Evolutionary conservation across 2,113 vertebrate species (phyloP), one percentile per base, ranked within the genome.

Genomic region (Haplochromis burtoni): DNA sequence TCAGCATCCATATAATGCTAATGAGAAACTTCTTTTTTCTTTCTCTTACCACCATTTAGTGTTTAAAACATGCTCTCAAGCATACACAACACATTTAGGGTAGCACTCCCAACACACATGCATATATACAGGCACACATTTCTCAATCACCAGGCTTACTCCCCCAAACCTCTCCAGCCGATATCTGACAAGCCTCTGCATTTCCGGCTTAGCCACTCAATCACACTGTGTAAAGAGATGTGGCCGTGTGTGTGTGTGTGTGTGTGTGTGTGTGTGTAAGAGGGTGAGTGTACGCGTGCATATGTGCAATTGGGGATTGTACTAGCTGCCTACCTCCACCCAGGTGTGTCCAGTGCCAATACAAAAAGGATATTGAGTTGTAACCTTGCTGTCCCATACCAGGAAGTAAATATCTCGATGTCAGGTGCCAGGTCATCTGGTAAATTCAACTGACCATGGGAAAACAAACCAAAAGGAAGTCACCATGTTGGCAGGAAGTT

Each of bases 1-100:
- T 93, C 92, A 91, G 81, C 90, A 92, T 86, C 86, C 86, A 85
- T 85, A 90, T 89, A 81, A 93, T 92, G 85, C 86, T 93, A 94
- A 95, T 93, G 71, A 87, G 85, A 84, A 66, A 57, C 12, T 76
- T 55, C 78, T 83, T 87, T 86, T 82, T 16, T 53, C 55, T 17
- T 66, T 66, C 33, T 38, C 19, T 66, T 38, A 38, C 78, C 53
- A 54, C 83, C 47, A 66, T 92, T 94, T 93, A 93, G 82, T 68
- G 7, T 89, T 92, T 83, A 71, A 92, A 93, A 81, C 86, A 35
- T 16, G 24, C 82, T 17, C 38, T 61, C 66, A 88, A 82, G 26
- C 76, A 83, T 38, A 68, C 33, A 71, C 29, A 40, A 51, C 53
- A 24, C 11, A 16, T 45, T 78, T 84, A 51, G 21, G 14, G 7